A percentile compares a stretch with the other conserved stretches of the same genome.
Conservation (phyloP, 2,113 vertebrate genomes). For the Hydropotes inermis region DNA sequence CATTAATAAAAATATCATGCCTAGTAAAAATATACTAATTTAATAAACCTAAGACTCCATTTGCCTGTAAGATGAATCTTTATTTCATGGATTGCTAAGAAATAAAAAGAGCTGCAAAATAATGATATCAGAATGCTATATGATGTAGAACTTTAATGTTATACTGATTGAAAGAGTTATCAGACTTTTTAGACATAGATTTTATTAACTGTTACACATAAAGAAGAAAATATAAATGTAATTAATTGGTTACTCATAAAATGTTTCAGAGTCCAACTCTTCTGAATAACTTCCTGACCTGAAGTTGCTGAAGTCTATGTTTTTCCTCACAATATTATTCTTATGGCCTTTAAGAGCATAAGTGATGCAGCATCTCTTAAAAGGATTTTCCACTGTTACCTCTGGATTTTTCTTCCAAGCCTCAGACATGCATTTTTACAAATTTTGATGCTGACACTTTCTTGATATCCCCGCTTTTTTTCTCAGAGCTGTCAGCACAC, state of each 20-base stretch:
- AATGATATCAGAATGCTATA: not conserved
- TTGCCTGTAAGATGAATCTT: not conserved
- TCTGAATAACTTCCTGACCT: not conserved
- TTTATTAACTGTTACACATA: not conserved
- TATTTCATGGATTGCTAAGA: constrained; percentile 13
- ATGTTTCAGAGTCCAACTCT: not conserved
- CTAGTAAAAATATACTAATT: constrained; percentile 5
- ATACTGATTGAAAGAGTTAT: not conserved
- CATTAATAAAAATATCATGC: not conserved
- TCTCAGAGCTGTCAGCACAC: not conserved
- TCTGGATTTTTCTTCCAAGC: not conserved
- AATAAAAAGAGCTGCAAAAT: not conserved
- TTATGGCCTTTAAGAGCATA: not conserved
- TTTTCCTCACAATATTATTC: not conserved
- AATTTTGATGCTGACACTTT: not conserved
- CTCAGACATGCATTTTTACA: not conserved
- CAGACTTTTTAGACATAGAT: not conserved
- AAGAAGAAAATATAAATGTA: constrained; percentile 13
- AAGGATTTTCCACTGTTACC: not conserved
- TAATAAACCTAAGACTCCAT: not conserved
- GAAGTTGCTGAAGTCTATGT: not conserved
- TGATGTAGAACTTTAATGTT: constrained; percentile 12
- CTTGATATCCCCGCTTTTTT: not conserved
- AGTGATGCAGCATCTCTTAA: not conserved
- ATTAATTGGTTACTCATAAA: not conserved